Evolutionary conservation across 2,888 invertebrate genomes (phyloP).

Genomic region (Erebia epiphron): DNA sequence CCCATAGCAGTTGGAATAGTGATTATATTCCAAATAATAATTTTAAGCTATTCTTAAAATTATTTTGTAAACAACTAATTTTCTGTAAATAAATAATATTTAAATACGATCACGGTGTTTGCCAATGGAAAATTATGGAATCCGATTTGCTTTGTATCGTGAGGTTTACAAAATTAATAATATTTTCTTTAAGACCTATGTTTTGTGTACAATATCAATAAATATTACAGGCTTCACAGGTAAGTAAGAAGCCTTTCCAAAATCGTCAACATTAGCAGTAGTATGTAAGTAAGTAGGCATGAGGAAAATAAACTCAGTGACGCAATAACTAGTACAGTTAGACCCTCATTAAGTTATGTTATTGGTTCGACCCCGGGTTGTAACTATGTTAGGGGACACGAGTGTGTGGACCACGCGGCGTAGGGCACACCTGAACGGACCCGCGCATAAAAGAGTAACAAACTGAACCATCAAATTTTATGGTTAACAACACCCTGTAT

Average conservation of each 20-base stretch:
- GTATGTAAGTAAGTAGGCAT: constrained; percentile 2
- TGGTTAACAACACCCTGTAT: constrained; percentile 1
- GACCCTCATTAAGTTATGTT: constrained; percentile 75
- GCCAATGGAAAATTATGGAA: too few relatives aligned
- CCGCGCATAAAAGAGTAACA: constrained; percentile 18
- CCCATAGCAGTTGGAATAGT: too few relatives aligned
- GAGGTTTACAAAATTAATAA: too few relatives aligned
- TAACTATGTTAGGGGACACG: constrained; percentile 68
- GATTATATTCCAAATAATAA: too few relatives aligned
- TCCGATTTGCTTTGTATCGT: too few relatives aligned
- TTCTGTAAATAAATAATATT: too few relatives aligned
- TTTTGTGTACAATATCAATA: too few relatives aligned
- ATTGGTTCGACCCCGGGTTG: constrained; percentile 64
- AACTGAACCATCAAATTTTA: constrained; percentile 19
- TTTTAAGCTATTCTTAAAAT: too few relatives aligned
- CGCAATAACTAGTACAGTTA: constrained; percentile 69
- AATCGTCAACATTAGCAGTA: not conserved
- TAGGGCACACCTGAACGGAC: constrained; percentile 13
- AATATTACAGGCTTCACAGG: not conserved
- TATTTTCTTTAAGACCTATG: too few relatives aligned
- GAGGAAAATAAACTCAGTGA: constrained; percentile 60
- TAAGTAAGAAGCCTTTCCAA: not conserved
- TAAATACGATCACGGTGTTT: too few relatives aligned
- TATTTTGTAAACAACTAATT: too few relatives aligned
- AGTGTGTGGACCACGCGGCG: constrained; percentile 33